Base-by-base conservation (phyloP, 2,113 vertebrate genomes). In the Sorex fumeus region DNA sequence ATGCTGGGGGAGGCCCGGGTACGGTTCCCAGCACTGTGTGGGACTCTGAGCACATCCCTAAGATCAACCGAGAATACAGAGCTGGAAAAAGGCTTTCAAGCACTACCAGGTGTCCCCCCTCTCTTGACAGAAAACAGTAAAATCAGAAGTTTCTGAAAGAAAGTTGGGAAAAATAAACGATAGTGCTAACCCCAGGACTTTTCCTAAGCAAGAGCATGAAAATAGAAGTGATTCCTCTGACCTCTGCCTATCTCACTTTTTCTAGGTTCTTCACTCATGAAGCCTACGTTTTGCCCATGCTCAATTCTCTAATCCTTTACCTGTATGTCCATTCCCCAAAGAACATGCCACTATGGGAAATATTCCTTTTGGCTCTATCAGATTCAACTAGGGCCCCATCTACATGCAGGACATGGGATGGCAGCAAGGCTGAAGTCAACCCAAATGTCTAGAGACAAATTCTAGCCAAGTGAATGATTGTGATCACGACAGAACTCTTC, bases 161-260 rank as follows among this genome's bases (percentile, higher is more conserved):
- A 93, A 76, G 53, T 10, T 93, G 18, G 32, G 77, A 84, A 76
- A 81, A 16, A 30, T 66, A 90, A 81, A 79, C 6, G 18, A 82
- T 25, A 81, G 70, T 6, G 45, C 34, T 45, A 3, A 43, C 47
- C 19, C 36, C 27, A 30, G 13, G 11, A 5, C 32, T 88, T 95
- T 85, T 79, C n/a, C 47, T 53, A 69, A 95, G 32, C 45, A 77
- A 45, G 60, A 0, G 1, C 25, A 0, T 78, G 9, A 88, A 71
- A n/a, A 86, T 2, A 7, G 30, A 23, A 70, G 45, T 27, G 0
- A 91, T 79, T 75, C 25, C 60, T 64, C 50, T 30, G 27, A 13
- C 10, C 6, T 90, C 21, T 34, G 8, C 1, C 6, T 10, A 64
- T 36, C n/a, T 86, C 30, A 28, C 18, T 72, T 62, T 79, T 45